A percentile compares a stretch with the other conserved stretches of the same genome.
These are phyloP conservation scores for Latheticus oryzae DNA, from an alignment of 2,888 invertebrate genomes.

Conservation along the genomic window DNA sequence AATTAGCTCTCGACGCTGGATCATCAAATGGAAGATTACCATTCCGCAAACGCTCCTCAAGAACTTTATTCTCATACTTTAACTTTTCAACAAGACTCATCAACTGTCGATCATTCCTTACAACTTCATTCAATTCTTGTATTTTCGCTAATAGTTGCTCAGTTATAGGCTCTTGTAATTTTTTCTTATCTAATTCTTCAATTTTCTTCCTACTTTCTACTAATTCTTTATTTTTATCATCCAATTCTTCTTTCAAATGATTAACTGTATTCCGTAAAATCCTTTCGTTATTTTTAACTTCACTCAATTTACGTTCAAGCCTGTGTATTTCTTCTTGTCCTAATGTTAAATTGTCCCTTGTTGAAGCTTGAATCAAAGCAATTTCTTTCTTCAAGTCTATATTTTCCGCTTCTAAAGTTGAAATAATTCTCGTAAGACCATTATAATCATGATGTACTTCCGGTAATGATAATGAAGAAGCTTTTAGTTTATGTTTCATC, in stretches of 20 bases:
- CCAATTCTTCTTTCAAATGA: constrained; percentile 9
- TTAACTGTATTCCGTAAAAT: neutral
- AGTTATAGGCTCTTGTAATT: constrained; percentile 47
- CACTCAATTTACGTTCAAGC: constrained; percentile 10
- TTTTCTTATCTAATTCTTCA: constrained; percentile 44
- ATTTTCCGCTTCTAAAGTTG: constrained; percentile 50
- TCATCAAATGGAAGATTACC: constrained; percentile 56
- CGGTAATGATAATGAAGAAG: constrained; percentile 49
- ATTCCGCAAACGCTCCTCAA: constrained; percentile 65
- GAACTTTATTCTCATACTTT: constrained; percentile 65
- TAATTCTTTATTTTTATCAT: constrained; percentile 20
- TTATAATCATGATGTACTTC: constrained; percentile 1
- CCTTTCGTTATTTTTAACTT: constrained; percentile 4
- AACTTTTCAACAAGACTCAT: constrained; percentile 62
- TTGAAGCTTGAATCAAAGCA: too few relatives aligned
- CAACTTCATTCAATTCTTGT: constrained; percentile 67
- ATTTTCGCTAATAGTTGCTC: constrained; percentile 62
- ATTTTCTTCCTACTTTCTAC: constrained; percentile 58
- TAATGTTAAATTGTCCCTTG: constrained; percentile 1
- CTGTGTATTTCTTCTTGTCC: too few relatives aligned
- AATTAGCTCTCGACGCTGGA: constrained; percentile 63
- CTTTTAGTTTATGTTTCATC: constrained; percentile 1
- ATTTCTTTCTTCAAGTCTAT: neutral
- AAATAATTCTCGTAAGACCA: constrained; percentile 3
- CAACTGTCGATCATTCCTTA: constrained; percentile 69